phyloP scores from a whole-genome alignment of 2,888 invertebrate species.

The Panopea generosa region DNA sequence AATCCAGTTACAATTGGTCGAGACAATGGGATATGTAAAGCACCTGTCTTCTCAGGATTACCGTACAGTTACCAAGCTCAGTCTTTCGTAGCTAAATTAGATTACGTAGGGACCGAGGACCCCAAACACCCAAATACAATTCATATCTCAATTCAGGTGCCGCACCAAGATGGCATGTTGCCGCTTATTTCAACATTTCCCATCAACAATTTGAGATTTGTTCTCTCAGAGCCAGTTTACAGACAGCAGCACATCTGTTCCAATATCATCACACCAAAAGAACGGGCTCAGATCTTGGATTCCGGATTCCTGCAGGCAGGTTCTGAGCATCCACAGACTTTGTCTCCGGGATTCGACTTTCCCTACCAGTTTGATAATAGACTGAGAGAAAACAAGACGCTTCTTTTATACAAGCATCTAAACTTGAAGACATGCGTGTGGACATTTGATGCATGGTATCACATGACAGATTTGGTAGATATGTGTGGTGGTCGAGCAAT shows the following conservation, averaged over 20 bases:
- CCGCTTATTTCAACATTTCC: constrained; percentile 85
- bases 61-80: constrained; percentile 81
- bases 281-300: constrained; percentile 67
- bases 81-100: constrained; percentile 84
- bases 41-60: constrained; percentile 71
- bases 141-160: constrained; percentile 84
- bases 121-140: constrained; percentile 83
- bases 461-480: constrained; percentile 85
- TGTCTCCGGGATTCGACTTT: constrained; percentile 67
- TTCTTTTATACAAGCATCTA: constrained; percentile 84
- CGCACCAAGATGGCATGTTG: constrained; percentile 85
- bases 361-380: constrained; percentile 80
- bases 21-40: constrained; percentile 81
- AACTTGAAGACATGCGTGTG: constrained; percentile 85
- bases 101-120: constrained; percentile 81
- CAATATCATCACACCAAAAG: constrained; percentile 80
- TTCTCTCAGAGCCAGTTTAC: constrained; percentile 84
- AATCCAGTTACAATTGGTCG: constrained; percentile 79
- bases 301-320: constrained; percentile 70
- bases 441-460: constrained; percentile 85
- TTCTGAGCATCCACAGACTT: constrained; percentile 14
- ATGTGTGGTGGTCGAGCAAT: constrained; percentile 85
- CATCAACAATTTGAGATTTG: constrained; percentile 83
- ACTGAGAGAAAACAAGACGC: constrained; percentile 75
- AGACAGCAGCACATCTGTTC: constrained; percentile 85